Conservation (phyloP, 2,888 invertebrate species). For the Meloe dianella region DNA sequence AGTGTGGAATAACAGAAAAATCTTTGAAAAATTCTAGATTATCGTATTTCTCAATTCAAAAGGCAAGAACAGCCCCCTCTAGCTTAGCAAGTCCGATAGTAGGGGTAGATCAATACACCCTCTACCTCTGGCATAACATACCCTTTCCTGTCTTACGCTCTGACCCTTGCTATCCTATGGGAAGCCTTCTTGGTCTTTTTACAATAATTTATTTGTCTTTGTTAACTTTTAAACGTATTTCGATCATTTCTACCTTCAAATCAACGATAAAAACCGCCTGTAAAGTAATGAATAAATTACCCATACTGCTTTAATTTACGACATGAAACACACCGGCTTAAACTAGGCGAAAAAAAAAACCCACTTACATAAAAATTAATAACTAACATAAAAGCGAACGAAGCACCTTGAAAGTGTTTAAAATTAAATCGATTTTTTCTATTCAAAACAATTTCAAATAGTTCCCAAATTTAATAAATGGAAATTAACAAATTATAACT, state of each 20-base stretch:
- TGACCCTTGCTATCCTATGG: conserved; percentile 41
- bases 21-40: conserved; percentile 31
- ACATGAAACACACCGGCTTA: conserved; percentile 18
- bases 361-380: conserved; percentile 24
- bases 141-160: conserved; percentile 46
- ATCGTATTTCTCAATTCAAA: conserved; percentile 38
- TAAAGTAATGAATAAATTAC: conserved; percentile 32
- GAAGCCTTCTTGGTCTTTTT: conserved; percentile 36
- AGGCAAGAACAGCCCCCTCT: conserved; percentile 45
- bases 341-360: conserved; percentile 21
- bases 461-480: not conserved
- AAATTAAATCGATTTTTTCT: not conserved
- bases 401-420: not conserved
- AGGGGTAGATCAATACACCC: conserved; percentile 49
- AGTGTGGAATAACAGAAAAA: conserved; percentile 17
- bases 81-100: conserved; percentile 41
- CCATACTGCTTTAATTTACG: conserved; percentile 27
- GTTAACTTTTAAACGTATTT: not conserved
- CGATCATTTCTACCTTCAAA: conserved; percentile 14
- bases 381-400: conserved; percentile 5
- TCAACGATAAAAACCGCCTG: conserved; percentile 11
- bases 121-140: conserved; percentile 45
- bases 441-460: not conserved
- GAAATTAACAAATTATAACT: not conserved
- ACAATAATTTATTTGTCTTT: conserved; percentile 19